phyloP scores from a whole-genome alignment of 2,888 invertebrate genomes.

The Tineola bisselliella region DNA sequence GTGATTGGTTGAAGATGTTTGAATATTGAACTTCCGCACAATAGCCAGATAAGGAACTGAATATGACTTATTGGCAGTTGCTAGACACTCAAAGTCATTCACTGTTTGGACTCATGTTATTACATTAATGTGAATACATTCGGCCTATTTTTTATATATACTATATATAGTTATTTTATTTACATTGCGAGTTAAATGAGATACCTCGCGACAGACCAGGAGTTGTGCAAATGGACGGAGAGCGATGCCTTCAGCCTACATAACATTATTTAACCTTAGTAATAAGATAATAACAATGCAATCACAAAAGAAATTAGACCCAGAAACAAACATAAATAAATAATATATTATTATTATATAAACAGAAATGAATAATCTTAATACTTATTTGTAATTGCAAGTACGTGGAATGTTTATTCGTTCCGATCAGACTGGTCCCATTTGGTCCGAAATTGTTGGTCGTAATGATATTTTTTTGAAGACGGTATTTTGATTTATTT shows the following conservation, averaged over 20 bases:
- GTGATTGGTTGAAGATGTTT: conserved; percentile 54
- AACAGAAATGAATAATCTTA: no score
- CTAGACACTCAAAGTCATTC: not conserved
- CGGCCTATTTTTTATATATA: not conserved
- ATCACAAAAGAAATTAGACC: no score
- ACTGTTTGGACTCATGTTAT: not conserved
- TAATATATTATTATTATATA: no score
- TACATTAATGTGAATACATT: not conserved
- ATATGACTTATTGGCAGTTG: conserved; percentile 35
- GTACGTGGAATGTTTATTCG: not conserved
- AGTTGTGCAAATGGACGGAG: no score
- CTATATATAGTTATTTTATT: no score
- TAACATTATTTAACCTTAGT: no score
- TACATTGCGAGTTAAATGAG: no score
- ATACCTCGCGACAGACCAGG: no score
- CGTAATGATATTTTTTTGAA: not conserved
- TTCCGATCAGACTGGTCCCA: not conserved
- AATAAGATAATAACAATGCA: no score
- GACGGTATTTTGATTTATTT: not conserved
- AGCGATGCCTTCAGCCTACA: no score
- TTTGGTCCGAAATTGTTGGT: not conserved
- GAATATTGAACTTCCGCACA: conserved; percentile 57
- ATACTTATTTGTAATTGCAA: no score
- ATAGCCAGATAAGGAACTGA: conserved; percentile 47
- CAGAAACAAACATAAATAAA: no score